Conservation (phyloP, 2,888 invertebrate species). For the Ischnura elegans region DNA sequence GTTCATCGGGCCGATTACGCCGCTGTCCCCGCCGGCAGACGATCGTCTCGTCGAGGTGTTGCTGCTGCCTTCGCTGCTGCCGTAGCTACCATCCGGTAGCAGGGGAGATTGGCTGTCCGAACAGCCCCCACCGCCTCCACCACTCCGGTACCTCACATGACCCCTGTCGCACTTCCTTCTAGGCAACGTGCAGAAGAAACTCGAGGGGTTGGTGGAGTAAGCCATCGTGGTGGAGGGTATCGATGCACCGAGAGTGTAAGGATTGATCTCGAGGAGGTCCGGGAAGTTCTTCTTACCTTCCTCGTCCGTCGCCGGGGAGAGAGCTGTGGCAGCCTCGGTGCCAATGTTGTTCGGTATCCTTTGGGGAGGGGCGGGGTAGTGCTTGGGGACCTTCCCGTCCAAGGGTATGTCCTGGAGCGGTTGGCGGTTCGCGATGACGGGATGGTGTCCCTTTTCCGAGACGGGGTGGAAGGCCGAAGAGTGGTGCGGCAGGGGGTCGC, state of each 20-base stretch:
- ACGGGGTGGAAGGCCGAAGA: conserved; percentile 42
- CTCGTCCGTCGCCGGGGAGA: conserved; percentile 67
- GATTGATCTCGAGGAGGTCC: conserved; percentile 79
- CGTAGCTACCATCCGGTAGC: conserved; percentile 85
- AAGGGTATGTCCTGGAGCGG: not conserved
- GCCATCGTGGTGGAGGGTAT: conserved; percentile 38
- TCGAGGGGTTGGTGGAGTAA: conserved; percentile 35
- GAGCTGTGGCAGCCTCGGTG: conserved; percentile 68
- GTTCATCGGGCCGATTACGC: conserved; percentile 69
- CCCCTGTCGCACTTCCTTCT: conserved; percentile 71
- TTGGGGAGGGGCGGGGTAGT: not conserved
- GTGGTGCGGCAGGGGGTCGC: conserved; percentile 47
- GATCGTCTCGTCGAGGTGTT: conserved; percentile 78
- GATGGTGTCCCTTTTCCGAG: conserved; percentile 37
- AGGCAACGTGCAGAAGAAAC: conserved; percentile 84
- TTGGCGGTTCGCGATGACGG: not conserved
- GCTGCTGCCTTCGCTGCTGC: conserved; percentile 82
- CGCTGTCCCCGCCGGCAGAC: conserved; percentile 78
- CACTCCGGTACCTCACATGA: conserved; percentile 70
- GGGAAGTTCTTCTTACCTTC: conserved; percentile 80
- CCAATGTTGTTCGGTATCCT: conserved; percentile 20
- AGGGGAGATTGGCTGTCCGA: conserved; percentile 88
- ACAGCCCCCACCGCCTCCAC: conserved; percentile 71
- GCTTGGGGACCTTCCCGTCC: conserved; percentile 22
- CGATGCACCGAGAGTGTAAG: conserved; percentile 72